Evolutionary conservation across 2,113 vertebrate genomes (phyloP), one percentile per base, ranked within the genome.

Genomic region (Psittacara wagleri): DNA sequence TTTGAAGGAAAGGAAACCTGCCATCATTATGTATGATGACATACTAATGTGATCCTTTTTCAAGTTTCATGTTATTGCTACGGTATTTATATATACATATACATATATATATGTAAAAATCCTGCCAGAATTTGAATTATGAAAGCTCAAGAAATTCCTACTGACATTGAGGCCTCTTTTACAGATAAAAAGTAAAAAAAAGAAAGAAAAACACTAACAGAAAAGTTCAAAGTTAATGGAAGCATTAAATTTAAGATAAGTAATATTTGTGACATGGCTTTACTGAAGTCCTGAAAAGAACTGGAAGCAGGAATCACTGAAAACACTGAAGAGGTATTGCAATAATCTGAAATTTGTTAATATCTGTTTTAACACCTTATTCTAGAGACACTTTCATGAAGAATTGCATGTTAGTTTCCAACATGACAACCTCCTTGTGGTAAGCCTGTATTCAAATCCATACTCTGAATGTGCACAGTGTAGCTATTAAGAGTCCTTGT

Each of bases 401-500:
- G 10, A 70, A 39, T 44, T 4, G 3, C 28, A 3, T 22, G 24
- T 10, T 64, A 41, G 3, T 46, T 89, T 81, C 15, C 83, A 90
- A 23, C 51, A 33, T 17, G 33, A 67, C 20, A n/a, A 67, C 4
- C 25, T 57, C 5, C 25, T 17, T 64, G 25, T 48, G 33, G 13
- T 18, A 46, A 61, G 16, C 43, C 19, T 37, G 13, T 6, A 5
- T 72, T 78, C 39, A 69, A 48, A 84, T 41, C 57, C 25, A 10
- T 20, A 7, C 4, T 20, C 22, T 37, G 0, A 3, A 6, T 4
- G 3, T 68, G 19, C 41, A 31, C 31, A 28, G 4, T 10, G 11
- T 29, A 55, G 5, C 8, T 62, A 0, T 62, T n/a, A 59, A 66
- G 22, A 88, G 2, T 16, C 18, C 22, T 75, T 4, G 5, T 10